A percentile compares a stretch with the other conserved stretches of the same genome.
These are phyloP conservation scores for Rhynchotus rufescens DNA, from an alignment of 2,797 vertebrate genomes.

Conservation along the genomic window DNA sequence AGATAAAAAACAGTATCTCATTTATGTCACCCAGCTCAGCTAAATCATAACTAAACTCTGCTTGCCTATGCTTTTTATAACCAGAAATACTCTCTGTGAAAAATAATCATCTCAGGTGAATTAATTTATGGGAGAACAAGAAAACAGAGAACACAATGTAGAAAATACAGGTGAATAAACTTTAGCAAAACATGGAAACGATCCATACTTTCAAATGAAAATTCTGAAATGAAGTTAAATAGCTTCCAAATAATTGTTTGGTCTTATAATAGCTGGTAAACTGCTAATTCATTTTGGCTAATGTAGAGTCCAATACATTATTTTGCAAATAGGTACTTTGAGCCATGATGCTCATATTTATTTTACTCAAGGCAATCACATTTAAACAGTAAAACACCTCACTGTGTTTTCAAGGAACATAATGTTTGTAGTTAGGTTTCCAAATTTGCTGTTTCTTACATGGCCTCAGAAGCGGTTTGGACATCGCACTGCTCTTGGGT, in stretches of 20 bases:
- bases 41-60: not conserved
- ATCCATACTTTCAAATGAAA: not conserved
- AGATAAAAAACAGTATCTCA: not conserved
- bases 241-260: not conserved
- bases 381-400: not conserved
- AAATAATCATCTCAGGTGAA: not conserved
- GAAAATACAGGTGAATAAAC: not conserved
- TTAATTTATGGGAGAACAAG: not conserved
- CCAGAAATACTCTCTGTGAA: not conserved
- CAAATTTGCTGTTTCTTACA: not conserved
- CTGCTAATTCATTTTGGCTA: not conserved
- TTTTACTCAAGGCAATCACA: not conserved
- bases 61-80: not conserved
- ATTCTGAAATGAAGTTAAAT: not conserved
- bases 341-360: not conserved
- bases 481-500: not conserved
- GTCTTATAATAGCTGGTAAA: not conserved
- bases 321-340: not conserved
- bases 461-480: not conserved
- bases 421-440: not conserved
- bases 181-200: not conserved
- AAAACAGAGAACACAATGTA: not conserved
- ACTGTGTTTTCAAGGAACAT: not conserved
- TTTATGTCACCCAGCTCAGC: not conserved
- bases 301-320: not conserved